phyloP scores from a whole-genome alignment of 2,797 vertebrate species.

The Denticeps clupeoides region DNA sequence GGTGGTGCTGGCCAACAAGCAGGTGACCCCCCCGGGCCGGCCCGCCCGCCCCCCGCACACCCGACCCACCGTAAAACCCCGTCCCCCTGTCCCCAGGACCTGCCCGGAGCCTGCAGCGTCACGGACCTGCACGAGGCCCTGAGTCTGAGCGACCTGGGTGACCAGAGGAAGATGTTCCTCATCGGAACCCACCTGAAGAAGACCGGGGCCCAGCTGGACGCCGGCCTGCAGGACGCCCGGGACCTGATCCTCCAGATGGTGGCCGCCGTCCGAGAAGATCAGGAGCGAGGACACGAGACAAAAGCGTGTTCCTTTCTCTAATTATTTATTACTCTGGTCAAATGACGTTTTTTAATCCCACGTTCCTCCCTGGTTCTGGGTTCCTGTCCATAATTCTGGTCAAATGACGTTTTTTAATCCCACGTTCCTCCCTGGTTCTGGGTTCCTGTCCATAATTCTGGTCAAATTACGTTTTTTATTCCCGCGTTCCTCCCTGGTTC shows the following conservation, averaged over 20 bases:
- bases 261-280: conserved; percentile 24
- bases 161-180: conserved; percentile 72
- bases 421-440: no score
- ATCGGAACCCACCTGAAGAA: conserved; percentile 70
- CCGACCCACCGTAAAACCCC: no score
- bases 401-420: no score
- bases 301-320: background rate
- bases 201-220: conserved; percentile 50
- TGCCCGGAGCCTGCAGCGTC: conserved; percentile 68
- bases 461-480: no score
- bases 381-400: no score
- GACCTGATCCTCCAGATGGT: conserved; percentile 77
- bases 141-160: conserved; percentile 65
- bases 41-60: no score
- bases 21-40: no score
- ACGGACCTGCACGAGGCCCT: conserved; percentile 79
- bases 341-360: no score
- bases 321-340: no score
- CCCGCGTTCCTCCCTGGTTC: no score
- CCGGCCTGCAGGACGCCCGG: conserved; percentile 70
- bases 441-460: no score
- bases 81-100: conserved; percentile 68
- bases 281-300: background rate
- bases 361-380: no score
- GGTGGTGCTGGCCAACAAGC: conserved; percentile 89